Evolutionary conservation across 2,888 invertebrate species (phyloP), one percentile per base, ranked within the genome.

Genomic region (Fragum sueziense): DNA sequence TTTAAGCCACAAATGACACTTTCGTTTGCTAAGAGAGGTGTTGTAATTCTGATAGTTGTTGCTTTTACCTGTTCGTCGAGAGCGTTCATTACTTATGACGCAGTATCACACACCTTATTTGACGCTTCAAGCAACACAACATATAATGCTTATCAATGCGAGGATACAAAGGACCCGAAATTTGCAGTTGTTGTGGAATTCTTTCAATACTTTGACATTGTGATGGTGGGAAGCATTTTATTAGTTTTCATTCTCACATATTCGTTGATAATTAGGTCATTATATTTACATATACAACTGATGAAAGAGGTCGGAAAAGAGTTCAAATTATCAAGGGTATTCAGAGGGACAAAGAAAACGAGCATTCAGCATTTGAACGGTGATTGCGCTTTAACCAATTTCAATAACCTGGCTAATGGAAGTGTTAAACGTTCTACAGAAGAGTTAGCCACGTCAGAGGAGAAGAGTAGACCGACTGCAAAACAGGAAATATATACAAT

Each of bases 121-220:
- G n/a, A 61, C 22, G 33, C 0, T n/a, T 20, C 9, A 6, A 29
- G 17, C 3, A 61, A 61, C 33, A 20, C 27, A 11, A n/a, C 61
- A 31, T 20, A 20, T n/a, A 17, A 33, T n/a, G 61, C 33, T 9
- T 61, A 61, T 61, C 61, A 61, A 31, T 61, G 61, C 33, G 61
- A 61, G n/a, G 33, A 29, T 33, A 31, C 61, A n/a, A 33, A 33
- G 6, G 61, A 61, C n/a, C 33, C 61, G 17, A n/a, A 1, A 2
- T 31, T 31, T 31, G 33, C 31, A 2, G n/a, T 33, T 2, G 7
- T 61, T n/a, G 61, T 61, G 14, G 33, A 31, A n/a, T 61, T 61
- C 61, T 61, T 61, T 33, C 61, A 61, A 17, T 61, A 61, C 20
- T 33, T 61, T 33, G 61, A 61, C 20, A 61, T 61, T 22, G 61